phyloP scores from a whole-genome alignment of 2,888 invertebrate genomes.

The Choristoneura rosaceana region DNA sequence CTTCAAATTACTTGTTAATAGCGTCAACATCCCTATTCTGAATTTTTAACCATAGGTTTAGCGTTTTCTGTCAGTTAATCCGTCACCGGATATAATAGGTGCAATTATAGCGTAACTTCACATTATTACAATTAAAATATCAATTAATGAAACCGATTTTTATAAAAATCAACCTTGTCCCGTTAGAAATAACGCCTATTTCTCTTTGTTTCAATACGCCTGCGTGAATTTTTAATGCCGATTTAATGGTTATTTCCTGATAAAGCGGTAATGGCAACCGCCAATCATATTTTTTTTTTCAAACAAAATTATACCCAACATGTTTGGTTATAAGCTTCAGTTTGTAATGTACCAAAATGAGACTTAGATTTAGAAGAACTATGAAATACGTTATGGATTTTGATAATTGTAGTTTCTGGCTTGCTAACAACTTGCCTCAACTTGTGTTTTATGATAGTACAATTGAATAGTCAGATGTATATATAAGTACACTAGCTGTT shows the following conservation, averaged over 20 bases:
- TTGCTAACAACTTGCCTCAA: neutral
- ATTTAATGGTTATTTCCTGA: constrained; percentile 11
- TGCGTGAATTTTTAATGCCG: constrained; percentile 18
- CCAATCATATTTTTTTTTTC: neutral
- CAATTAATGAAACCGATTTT: neutral
- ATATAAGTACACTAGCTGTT: too few relatives aligned
- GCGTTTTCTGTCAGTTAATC: too few relatives aligned
- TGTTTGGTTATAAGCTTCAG: neutral
- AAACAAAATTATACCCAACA: neutral
- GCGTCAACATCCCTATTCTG: too few relatives aligned
- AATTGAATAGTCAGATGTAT: too few relatives aligned
- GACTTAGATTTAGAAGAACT: neutral
- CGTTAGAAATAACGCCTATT: neutral
- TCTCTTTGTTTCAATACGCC: neutral
- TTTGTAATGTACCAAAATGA: neutral
- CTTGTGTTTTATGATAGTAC: constrained; percentile 14
- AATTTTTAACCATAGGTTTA: too few relatives aligned
- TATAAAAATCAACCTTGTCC: neutral
- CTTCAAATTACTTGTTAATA: too few relatives aligned
- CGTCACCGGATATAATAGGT: neutral
- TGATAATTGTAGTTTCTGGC: neutral
- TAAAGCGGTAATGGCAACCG: constrained; percentile 12
- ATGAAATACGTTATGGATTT: neutral
- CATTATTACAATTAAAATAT: too few relatives aligned
- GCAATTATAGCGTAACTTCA: too few relatives aligned